phyloP scores from a whole-genome alignment of 2,888 invertebrate species.

The Campoplex capitator region DNA sequence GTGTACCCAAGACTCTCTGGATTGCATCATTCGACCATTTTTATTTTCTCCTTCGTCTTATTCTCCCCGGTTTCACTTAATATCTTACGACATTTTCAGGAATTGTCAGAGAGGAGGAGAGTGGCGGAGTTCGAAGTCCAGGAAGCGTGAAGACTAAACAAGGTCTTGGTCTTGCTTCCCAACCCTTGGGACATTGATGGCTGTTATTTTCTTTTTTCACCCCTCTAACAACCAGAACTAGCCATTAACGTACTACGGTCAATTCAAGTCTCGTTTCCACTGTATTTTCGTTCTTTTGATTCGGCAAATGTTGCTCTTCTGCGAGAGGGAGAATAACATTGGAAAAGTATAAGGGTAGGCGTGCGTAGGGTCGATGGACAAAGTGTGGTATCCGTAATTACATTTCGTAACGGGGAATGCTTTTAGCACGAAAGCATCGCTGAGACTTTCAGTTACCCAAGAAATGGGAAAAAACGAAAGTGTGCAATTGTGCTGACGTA shows the following conservation, averaged over 20 bases:
- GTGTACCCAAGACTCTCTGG: constrained; percentile 29
- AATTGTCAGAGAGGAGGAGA: constrained; percentile 22
- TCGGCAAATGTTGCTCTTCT: constrained; percentile 32
- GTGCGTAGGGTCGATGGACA: constrained; percentile 42
- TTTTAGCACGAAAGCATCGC: constrained; percentile 76
- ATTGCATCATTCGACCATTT: constrained; percentile 37
- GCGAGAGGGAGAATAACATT: constrained; percentile 4
- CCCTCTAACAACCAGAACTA: constrained; percentile 29
- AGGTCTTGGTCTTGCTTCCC: constrained; percentile 10
- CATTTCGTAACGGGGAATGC: constrained; percentile 78
- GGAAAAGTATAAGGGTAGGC: constrained; percentile 31
- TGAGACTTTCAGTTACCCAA: constrained; percentile 32
- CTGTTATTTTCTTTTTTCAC: constrained; percentile 23
- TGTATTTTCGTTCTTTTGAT: constrained; percentile 49
- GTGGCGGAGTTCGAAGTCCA: constrained; percentile 19
- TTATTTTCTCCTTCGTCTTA: not conserved
- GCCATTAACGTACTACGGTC: constrained; percentile 66
- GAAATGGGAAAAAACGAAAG: constrained; percentile 24
- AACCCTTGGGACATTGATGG: constrained; percentile 14
- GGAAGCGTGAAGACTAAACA: constrained; percentile 33
- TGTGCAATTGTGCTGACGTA: constrained; percentile 30
- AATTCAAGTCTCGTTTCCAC: constrained; percentile 74
- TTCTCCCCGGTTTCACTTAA: constrained; percentile 7
- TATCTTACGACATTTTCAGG: constrained; percentile 28
- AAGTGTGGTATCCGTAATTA: constrained; percentile 76